Evolutionary conservation across 1,140 invertebrate genomes (phyloP).

Genomic region (Kradibia gibbosae): DNA sequence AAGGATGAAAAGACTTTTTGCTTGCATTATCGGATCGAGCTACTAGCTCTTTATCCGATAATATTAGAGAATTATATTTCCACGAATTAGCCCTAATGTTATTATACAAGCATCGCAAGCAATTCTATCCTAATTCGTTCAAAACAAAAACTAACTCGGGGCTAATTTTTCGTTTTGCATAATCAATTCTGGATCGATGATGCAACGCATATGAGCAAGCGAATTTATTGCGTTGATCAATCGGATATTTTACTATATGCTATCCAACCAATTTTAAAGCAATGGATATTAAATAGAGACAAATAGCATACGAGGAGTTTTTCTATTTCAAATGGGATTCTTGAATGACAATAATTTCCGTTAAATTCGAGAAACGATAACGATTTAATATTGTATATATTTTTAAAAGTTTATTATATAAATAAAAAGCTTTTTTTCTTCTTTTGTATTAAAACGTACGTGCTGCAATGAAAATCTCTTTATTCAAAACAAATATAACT

Average conservation of each 20-base stretch:
- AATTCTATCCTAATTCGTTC: neutral
- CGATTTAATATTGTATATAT: too few species aligned
- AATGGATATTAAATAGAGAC: conserved; percentile 39
- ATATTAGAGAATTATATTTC: conserved; percentile 24
- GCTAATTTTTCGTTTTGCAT: conserved; percentile 63
- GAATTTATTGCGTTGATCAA: neutral
- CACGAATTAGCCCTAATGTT: neutral
- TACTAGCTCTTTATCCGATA: neutral
- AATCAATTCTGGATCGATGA: conserved; percentile 55
- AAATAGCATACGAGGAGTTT: neutral
- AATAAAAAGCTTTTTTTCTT: too few species aligned
- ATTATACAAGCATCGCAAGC: neutral
- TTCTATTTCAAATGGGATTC: too few species aligned
- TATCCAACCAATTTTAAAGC: conserved; percentile 33
- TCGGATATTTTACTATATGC: conserved; percentile 40
- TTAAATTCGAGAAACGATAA: too few species aligned
- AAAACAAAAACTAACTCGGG: conserved; percentile 56
- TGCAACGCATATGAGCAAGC: too few species aligned
- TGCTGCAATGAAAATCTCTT: too few species aligned
- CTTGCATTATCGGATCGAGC: neutral
- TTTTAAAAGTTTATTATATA: too few species aligned
- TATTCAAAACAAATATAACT: too few species aligned
- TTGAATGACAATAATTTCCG: too few species aligned
- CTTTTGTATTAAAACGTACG: too few species aligned
- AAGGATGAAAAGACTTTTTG: conserved; percentile 11